Base-by-base conservation (phyloP, 1,140 invertebrate species). In the Antheraea mylitta region DNA sequence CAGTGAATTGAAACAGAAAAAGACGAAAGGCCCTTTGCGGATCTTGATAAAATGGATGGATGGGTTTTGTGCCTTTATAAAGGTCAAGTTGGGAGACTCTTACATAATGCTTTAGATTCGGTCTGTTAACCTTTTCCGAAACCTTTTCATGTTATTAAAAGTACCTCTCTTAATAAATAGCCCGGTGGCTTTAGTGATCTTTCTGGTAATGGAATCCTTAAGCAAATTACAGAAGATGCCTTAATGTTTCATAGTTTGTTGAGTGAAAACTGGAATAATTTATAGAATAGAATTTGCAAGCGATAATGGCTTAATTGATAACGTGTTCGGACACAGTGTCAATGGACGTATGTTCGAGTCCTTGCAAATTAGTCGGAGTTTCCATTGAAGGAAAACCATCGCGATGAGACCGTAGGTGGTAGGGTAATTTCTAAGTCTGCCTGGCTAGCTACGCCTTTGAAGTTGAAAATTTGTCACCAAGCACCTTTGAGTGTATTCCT, bases 21-120 rank as follows among this genome's bases (percentile, higher is more conserved):
- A 63, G 61, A 63, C 61, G 13, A 37, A 37, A 37, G 30, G 61
- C 19, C 61, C 61, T 37, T 63, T 63, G 61, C 37, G 61, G 18
- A 13, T 60, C 59, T 30, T 30, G 16, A 53, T 53, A 53, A 53
- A 53, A 53, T 53, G 45, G 45, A 53, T 53, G 45, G 45, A 16
- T 53, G 45, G 16, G 45, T 53, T n/a, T 42, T 53, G 45, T 16
- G 45, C 45, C 45, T 53, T 53, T 53, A 53, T 53, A 53, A 53
- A 53, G 45, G 45, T 53, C 45, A 53, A 16, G 45, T 53, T 53
- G 45, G 45, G 45, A 53, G 45, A 53, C 45, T 13, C 45, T 53
- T 53, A 53, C 45, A 53, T 53, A 53, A 53, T 53, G 45, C 7
- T n/a, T 16, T 53, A 53, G 45, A 53, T 53, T 53, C 45, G 45